phyloP scores from a whole-genome alignment of 2,797 vertebrate genomes.

The Cynodonichthys magdalenae region DNA sequence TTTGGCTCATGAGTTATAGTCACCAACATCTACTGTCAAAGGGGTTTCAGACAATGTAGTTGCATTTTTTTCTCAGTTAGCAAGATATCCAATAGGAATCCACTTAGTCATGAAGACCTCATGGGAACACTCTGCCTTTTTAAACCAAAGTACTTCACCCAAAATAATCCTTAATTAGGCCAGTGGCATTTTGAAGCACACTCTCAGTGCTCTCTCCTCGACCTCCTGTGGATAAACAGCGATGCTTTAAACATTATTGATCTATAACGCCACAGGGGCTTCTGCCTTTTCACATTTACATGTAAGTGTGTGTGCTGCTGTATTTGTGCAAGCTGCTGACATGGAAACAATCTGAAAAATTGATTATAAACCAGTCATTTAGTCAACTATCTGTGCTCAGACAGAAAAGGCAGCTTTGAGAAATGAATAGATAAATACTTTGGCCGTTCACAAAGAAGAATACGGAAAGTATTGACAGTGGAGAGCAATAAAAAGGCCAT shows the following conservation, averaged over 20 bases:
- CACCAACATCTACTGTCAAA: background rate
- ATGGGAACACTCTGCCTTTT: constrained; percentile 54
- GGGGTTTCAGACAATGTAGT: constrained; percentile 10
- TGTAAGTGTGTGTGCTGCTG: constrained; percentile 4
- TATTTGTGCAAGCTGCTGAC: background rate
- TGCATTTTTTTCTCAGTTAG: constrained; percentile 26
- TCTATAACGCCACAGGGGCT: constrained; percentile 46
- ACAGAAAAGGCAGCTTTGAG: constrained; percentile 25
- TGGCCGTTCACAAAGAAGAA: background rate
- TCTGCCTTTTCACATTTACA: constrained; percentile 25
- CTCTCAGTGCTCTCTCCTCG: constrained; percentile 52
- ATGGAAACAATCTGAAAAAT: constrained; percentile 32
- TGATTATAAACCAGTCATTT: constrained; percentile 15
- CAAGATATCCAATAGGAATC: constrained; percentile 51
- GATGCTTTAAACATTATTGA: constrained; percentile 67
- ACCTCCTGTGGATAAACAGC: constrained; percentile 53
- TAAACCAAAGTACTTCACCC: constrained; percentile 69
- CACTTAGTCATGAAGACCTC: constrained; percentile 47
- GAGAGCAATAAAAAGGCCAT: too few relatives aligned
- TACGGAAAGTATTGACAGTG: background rate
- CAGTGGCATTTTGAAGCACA: constrained; percentile 68
- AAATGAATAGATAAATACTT: constrained; percentile 25
- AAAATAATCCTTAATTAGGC: constrained; percentile 75
- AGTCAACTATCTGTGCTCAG: constrained; percentile 16
- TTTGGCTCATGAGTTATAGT: background rate